Evolutionary conservation across 2,888 invertebrate genomes (phyloP).

Genomic region (Bellardia bayeri): DNA sequence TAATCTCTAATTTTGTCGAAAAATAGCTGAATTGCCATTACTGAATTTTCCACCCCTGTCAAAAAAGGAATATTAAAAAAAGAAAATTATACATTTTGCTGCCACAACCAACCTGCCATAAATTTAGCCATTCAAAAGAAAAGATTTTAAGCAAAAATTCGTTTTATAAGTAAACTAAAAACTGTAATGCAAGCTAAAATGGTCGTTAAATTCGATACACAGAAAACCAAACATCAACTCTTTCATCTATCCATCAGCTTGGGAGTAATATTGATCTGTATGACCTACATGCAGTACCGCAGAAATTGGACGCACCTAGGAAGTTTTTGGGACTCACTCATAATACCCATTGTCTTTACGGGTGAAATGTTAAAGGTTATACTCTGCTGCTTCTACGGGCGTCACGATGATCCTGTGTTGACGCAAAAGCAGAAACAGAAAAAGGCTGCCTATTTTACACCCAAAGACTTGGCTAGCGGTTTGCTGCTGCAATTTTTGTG

Average conservation of each 20-base stretch:
- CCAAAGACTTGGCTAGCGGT: conserved; percentile 80
- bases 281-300: conserved; percentile 82
- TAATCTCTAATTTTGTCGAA: background rate
- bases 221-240: conserved; percentile 83
- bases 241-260: conserved; percentile 83
- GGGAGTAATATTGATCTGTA: conserved; percentile 82
- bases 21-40: background rate
- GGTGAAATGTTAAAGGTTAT: conserved; percentile 82
- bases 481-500: conserved; percentile 81
- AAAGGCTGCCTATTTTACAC: conserved; percentile 79
- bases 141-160: conserved; percentile 20
- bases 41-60: background rate
- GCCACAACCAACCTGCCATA: conserved; percentile 31
- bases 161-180: conserved; percentile 9
- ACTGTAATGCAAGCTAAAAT: conserved; percentile 74
- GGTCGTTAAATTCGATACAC: conserved; percentile 82
- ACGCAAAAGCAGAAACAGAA: conserved; percentile 81
- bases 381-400: conserved; percentile 80
- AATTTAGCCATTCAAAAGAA: conserved; percentile 7
- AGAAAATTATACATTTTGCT: conserved; percentile 21
- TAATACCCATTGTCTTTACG: conserved; percentile 82
- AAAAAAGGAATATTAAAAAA: background rate
- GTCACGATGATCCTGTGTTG: conserved; percentile 78
- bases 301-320: conserved; percentile 82
- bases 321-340: conserved; percentile 82